phyloP scores from a whole-genome alignment of 2,888 invertebrate genomes.

The Patella depressa region DNA sequence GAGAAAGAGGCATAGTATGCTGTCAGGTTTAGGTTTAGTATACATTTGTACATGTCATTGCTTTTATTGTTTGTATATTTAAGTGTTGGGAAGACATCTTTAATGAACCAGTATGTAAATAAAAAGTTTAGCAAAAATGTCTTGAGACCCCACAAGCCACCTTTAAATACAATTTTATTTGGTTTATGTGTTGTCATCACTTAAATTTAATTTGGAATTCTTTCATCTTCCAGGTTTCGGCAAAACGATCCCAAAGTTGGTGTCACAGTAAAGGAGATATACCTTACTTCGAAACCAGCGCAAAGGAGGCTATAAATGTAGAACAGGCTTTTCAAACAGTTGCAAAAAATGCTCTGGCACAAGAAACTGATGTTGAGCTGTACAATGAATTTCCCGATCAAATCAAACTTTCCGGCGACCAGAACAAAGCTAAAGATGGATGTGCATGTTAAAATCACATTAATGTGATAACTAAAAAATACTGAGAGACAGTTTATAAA shows the following conservation, averaged over 20 bases:
- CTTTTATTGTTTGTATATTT: slow-evolving; percentile 27
- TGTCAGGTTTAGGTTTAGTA: too few relatives aligned
- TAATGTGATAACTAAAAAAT: too few relatives aligned
- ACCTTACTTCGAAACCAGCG: slow-evolving; percentile 99
- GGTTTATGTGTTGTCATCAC: too few relatives aligned
- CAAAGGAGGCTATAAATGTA: slow-evolving; percentile 98
- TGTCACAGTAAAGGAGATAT: slow-evolving; percentile 99
- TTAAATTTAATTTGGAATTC: not conserved
- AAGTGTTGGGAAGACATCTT: slow-evolving; percentile 97
- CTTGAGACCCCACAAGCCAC: not conserved
- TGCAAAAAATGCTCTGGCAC: slow-evolving; percentile 94
- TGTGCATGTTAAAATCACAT: slow-evolving; percentile 57
- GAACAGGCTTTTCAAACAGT: slow-evolving; percentile 99
- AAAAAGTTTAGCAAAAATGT: slow-evolving; percentile 92
- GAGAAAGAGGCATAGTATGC: too few relatives aligned
- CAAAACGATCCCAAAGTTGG: slow-evolving; percentile 88
- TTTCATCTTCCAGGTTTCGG: slow-evolving; percentile 66
- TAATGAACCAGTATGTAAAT: slow-evolving; percentile 99
- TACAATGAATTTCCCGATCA: slow-evolving; percentile 98
- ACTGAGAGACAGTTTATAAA: too few relatives aligned
- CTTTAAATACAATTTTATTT: not conserved
- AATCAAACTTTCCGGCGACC: slow-evolving; percentile 75
- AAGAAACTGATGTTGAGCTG: slow-evolving; percentile 85
- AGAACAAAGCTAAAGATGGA: slow-evolving; percentile 55
- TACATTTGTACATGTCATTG: too few relatives aligned